Conservation (phyloP, 2,888 invertebrate species). For the Trypoxylon attenuatum region DNA sequence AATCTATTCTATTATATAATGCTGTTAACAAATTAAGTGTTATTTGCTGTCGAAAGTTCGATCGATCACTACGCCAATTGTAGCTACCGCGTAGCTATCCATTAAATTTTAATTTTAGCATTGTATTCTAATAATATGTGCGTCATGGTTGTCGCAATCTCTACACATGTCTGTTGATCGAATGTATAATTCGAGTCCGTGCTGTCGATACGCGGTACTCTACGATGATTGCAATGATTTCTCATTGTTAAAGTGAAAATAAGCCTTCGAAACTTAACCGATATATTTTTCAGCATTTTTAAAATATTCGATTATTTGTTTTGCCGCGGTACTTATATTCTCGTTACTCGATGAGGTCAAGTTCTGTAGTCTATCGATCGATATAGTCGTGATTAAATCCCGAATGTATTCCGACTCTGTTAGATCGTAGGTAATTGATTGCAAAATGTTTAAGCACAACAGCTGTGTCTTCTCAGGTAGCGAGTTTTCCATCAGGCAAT, state of each 20-base stretch:
- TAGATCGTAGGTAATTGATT: slow-evolving; percentile 61
- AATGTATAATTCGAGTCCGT: too few species aligned
- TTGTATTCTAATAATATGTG: not conserved
- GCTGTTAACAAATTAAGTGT: not conserved
- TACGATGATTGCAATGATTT: not conserved
- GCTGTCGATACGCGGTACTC: too few species aligned
- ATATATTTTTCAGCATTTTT: slow-evolving; percentile 24
- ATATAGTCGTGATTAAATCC: slow-evolving; percentile 44
- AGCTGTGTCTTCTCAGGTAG: slow-evolving; percentile 51
- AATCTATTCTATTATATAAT: not conserved
- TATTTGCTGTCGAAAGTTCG: not conserved
- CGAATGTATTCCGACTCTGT: slow-evolving; percentile 45
- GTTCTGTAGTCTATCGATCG: slow-evolving; percentile 53
- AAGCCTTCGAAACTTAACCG: not conserved
- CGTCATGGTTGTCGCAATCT: not conserved
- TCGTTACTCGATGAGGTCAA: slow-evolving; percentile 38
- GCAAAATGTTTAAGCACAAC: slow-evolving; percentile 56
- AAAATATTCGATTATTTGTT: slow-evolving; percentile 49
- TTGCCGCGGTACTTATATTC: slow-evolving; percentile 48
- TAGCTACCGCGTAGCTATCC: too few species aligned
- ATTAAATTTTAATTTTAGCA: not conserved
- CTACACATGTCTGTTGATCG: too few species aligned
- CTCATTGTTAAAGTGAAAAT: not conserved
- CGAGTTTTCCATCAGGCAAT: slow-evolving; percentile 52
- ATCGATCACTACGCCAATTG: not conserved